These are phyloP conservation scores for Melanchra persicariae DNA, from an alignment of 2,888 invertebrate genomes.

Conservation along the genomic window DNA sequence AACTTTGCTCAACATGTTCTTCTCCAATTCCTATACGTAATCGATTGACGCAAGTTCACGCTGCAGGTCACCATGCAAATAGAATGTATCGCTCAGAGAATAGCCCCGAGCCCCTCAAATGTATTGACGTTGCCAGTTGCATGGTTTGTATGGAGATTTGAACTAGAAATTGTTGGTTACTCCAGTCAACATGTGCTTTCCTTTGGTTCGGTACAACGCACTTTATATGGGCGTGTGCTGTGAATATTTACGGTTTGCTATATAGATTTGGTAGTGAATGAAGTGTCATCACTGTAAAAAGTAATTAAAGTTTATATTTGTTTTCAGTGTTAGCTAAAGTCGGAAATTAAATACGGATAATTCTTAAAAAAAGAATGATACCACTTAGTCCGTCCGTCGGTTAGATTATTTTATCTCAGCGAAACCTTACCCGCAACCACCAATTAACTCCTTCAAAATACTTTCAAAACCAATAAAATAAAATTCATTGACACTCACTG, in stretches of 20 bases:
- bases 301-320: background rate
- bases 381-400: too few species aligned
- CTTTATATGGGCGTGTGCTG: background rate
- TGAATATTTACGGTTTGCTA: conserved; percentile 3
- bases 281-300: background rate
- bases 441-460: too few species aligned
- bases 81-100: conserved; percentile 35
- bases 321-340: too few species aligned
- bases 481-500: too few species aligned
- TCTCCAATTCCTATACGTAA: too few species aligned
- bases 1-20: background rate
- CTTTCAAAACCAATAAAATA: too few species aligned
- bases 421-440: too few species aligned
- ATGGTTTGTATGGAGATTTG: conserved; percentile 61
- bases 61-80: conserved; percentile 33
- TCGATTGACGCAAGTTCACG: conserved; percentile 30
- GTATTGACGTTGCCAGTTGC: conserved; percentile 51
- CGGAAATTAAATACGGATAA: too few species aligned
- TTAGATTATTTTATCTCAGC: too few species aligned
- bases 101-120: conserved; percentile 51
- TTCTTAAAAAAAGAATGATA: too few species aligned
- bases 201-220: background rate
- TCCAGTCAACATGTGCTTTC: conserved; percentile 33
- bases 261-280: background rate
- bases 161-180: conserved; percentile 41